A percentile compares a stretch with the other conserved stretches of the same genome.
Conservation (phyloP, 2,888 invertebrate species). For the Eilema griseolum region DNA sequence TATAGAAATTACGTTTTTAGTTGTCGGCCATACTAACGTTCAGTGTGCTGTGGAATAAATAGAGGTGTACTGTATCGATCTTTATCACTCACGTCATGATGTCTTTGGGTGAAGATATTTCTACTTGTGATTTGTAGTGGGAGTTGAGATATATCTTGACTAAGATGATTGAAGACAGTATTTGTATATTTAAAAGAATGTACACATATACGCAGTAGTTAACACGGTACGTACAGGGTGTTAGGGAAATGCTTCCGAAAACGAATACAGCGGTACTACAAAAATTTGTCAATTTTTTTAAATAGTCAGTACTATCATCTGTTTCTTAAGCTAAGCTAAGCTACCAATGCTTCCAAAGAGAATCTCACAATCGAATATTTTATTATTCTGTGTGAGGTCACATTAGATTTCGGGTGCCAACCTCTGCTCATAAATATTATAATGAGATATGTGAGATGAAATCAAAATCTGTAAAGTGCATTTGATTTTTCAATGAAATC, state of each 20-base stretch:
- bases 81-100: constrained; percentile 1
- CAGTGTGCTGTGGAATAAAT: constrained; percentile 27
- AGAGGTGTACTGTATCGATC: constrained; percentile 3
- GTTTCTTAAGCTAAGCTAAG: too few species aligned
- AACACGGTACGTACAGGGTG: too few species aligned
- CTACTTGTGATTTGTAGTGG: neutral
- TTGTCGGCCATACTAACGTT: constrained; percentile 27
- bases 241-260: too few species aligned
- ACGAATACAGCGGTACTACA: too few species aligned
- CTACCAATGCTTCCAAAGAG: too few species aligned
- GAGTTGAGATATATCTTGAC: neutral
- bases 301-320: too few species aligned
- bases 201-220: too few species aligned
- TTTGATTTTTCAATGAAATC: neutral
- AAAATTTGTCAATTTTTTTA: too few species aligned
- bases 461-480: neutral
- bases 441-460: neutral
- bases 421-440: neutral
- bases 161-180: neutral
- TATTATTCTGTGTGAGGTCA: neutral
- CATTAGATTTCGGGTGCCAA: neutral
- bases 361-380: neutral
- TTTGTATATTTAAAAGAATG: neutral
- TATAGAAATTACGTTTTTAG: constrained; percentile 33
- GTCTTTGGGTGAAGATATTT: constrained; percentile 2